Conservation (phyloP, 2,797 vertebrate genomes). For the Champsocephalus esox region DNA sequence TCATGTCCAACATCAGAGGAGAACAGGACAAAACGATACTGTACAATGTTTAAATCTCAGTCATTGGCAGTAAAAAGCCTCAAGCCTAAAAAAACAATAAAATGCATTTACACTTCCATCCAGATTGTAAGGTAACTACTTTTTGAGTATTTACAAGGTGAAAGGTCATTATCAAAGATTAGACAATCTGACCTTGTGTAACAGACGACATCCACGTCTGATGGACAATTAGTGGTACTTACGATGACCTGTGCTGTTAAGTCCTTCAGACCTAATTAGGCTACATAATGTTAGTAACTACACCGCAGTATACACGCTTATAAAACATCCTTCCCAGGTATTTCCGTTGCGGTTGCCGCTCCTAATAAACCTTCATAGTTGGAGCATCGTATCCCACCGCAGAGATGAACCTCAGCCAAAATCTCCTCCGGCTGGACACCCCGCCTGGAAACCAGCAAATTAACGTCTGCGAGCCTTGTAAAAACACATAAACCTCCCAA, state of each 20-base stretch:
- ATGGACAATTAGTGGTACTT: neutral
- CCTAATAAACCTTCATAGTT: slow-evolving; percentile 59
- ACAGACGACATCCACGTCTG: neutral
- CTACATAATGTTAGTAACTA: neutral
- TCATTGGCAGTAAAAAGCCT: neutral
- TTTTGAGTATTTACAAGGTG: neutral
- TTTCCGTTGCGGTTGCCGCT: slow-evolving; percentile 34
- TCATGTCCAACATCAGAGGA: slow-evolving; percentile 39
- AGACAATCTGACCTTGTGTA: neutral
- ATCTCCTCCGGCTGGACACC: slow-evolving; percentile 55
- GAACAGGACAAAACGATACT: slow-evolving; percentile 7
- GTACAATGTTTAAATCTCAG: neutral
- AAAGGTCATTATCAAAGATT: neutral
- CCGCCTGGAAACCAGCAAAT: slow-evolving; percentile 36
- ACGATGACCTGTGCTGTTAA: neutral
- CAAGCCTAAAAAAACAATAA: neutral
- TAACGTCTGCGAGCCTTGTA: slow-evolving; percentile 5
- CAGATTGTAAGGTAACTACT: neutral
- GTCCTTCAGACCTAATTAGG: neutral
- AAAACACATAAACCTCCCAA: slow-evolving; percentile 30
- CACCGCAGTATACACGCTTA: neutral
- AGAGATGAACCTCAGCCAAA: slow-evolving; percentile 53
- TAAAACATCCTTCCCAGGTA: slow-evolving; percentile 18
- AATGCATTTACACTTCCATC: neutral
- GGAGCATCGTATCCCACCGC: slow-evolving; percentile 49